Evolutionary conservation across 64 coral and sea anemone species (phyloP).

Genomic region (Actinia tenebrosa): DNA sequence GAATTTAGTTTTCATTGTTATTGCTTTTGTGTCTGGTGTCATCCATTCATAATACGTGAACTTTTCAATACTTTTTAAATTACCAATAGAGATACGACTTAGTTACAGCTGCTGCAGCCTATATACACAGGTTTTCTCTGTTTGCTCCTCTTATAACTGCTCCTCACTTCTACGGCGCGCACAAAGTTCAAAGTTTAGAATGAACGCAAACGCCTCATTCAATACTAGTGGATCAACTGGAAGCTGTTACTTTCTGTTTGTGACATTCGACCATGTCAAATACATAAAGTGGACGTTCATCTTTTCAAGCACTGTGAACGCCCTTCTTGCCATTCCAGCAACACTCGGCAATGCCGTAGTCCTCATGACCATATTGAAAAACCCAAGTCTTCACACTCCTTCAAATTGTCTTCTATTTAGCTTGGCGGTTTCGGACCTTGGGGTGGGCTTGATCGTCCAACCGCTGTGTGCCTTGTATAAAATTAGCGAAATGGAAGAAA

Average conservation of each 20-base stretch:
- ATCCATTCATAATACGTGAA: not conserved
- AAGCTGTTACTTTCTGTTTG: slow-evolving; percentile 6
- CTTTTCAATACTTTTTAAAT: too few relatives aligned
- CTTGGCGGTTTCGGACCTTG: slow-evolving; percentile 8
- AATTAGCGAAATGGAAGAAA: not conserved
- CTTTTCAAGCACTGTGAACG: not conserved
- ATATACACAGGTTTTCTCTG: too few relatives aligned
- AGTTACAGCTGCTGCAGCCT: too few relatives aligned
- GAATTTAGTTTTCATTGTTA: not conserved
- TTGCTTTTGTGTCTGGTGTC: not conserved
- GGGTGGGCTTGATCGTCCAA: not conserved
- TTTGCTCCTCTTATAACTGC: too few relatives aligned
- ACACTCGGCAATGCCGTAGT: not conserved
- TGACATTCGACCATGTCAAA: not conserved
- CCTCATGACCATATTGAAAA: not conserved
- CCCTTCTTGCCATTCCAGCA: not conserved
- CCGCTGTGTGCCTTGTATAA: not conserved
- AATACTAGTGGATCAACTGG: not conserved
- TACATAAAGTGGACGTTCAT: not conserved
- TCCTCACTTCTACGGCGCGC: too few relatives aligned
- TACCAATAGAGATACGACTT: too few relatives aligned
- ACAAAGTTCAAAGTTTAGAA: not conserved
- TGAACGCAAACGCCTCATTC: not conserved
- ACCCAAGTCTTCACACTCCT: not conserved
- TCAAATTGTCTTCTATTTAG: not conserved